Percentiles rank a stretch among this genome's conserved stretches.
Conservation (phyloP, 2,113 vertebrate genomes). For the Sardina pilchardus region DNA sequence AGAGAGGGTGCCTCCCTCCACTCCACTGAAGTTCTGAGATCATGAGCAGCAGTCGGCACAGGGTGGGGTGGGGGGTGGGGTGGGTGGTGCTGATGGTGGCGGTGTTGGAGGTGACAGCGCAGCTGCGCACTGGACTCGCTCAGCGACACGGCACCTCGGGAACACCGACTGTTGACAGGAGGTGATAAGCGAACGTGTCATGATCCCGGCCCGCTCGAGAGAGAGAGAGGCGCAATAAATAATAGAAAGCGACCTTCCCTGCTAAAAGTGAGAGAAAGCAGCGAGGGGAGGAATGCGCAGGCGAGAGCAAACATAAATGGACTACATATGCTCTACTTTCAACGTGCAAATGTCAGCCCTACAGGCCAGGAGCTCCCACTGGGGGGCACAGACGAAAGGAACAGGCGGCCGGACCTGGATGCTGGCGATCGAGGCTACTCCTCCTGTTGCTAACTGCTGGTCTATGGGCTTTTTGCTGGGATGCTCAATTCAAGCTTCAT, state of each 20-base stretch:
- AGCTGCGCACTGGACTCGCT: background rate
- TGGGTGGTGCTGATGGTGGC: background rate
- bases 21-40: background rate
- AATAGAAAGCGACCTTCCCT: background rate
- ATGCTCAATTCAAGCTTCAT: too few relatives aligned
- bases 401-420: too few relatives aligned
- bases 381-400: background rate
- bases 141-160: background rate
- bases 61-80: background rate
- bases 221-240: background rate
- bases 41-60: background rate
- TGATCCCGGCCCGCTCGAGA: background rate
- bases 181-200: slow-evolving; percentile 11
- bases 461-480: too few relatives aligned
- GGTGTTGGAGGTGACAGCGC: background rate
- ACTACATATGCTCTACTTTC: background rate
- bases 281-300: background rate
- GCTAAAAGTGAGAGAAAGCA: background rate
- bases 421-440: too few relatives aligned
- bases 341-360: background rate
- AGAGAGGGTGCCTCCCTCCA: background rate
- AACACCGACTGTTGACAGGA: background rate
- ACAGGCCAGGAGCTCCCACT: background rate
- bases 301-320: background rate
- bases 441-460: too few relatives aligned